Evolutionary conservation across 2,888 invertebrate genomes (phyloP).

Genomic region (Hemaris fuciformis): DNA sequence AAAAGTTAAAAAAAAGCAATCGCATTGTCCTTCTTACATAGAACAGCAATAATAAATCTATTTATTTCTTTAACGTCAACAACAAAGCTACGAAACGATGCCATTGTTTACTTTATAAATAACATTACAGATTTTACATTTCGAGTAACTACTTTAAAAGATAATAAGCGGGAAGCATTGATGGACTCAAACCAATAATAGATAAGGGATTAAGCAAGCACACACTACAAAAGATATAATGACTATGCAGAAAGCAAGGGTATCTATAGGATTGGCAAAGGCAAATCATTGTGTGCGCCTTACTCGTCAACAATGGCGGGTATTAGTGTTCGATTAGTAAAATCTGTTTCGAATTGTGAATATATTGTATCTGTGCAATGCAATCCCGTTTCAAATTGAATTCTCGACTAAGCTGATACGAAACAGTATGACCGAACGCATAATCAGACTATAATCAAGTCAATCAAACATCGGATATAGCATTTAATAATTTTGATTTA

Average conservation of each 20-base stretch:
- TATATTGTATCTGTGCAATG: not conserved
- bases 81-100: no score
- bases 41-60: no score
- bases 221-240: not conserved
- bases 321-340: slow-evolving; percentile 27
- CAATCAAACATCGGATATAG: slow-evolving; percentile 2
- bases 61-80: no score
- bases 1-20: no score
- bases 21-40: no score
- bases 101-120: no score
- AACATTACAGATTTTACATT: no score
- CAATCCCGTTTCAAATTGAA: not conserved
- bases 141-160: no score
- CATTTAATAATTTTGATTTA: not conserved
- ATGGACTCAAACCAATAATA: no score
- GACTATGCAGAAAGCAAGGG: not conserved
- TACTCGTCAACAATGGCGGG: slow-evolving; percentile 27
- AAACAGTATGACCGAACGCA: not conserved
- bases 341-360: slow-evolving; percentile 15
- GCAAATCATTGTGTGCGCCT: slow-evolving; percentile 22
- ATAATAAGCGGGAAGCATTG: no score
- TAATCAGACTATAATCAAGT: slow-evolving; percentile 1
- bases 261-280: not conserved
- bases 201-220: not conserved
- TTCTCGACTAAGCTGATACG: not conserved